Base-by-base conservation (phyloP, 1,140 invertebrate genomes). In the Laupala kohalensis region DNA sequence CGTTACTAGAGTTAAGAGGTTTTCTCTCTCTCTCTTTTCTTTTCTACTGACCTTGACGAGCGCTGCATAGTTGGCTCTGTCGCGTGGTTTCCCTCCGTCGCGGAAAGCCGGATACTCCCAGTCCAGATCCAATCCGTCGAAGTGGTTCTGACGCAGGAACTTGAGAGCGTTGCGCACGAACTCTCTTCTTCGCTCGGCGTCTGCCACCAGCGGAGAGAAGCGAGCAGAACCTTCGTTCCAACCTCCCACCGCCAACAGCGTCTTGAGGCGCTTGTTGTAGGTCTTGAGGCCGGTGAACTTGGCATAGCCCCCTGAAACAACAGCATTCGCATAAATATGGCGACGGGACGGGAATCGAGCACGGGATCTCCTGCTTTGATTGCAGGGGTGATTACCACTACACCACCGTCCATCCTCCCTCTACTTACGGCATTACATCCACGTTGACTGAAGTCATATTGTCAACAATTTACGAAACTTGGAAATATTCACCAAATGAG, bases 91-190 rank as follows among this genome's bases (percentile, higher is more conserved):
- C 72, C 93, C 92, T 13, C 96, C 96, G 78, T 97, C 95, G 63
- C 95, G 83, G 79, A 91, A 89, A 0, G 91, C 90, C 0, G 96
- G 96, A 83, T 98, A 98, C 78, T 97, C 95, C 95, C 95, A 98
- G 79, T 97, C 95, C 74, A 98, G 83, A 81, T 98, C 96, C 25
- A 98, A 85, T 9, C 96, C 96, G 82, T 98, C 95, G 79, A 98
- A 98, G 76, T 93, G 90, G 79, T 96, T 93, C 77, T 94, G 89
- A 74, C 95, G 84, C 66, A 97, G 83, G 78, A 96, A 97, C 80
- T 91, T 91, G 13, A 98, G 86, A 28, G 90, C 86, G 76, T 95
- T 94, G 81, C 90, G 91, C 24, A 93, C 91, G 75, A 97, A 92
- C 77, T 92, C 89, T 78, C 87, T 87, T 63, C 94, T 82, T 71